Percentiles rank a stretch among this genome's conserved stretches.
Evolutionary conservation across 2,797 vertebrate species (phyloP).

Genomic region (Knipowitschia caucasica): DNA sequence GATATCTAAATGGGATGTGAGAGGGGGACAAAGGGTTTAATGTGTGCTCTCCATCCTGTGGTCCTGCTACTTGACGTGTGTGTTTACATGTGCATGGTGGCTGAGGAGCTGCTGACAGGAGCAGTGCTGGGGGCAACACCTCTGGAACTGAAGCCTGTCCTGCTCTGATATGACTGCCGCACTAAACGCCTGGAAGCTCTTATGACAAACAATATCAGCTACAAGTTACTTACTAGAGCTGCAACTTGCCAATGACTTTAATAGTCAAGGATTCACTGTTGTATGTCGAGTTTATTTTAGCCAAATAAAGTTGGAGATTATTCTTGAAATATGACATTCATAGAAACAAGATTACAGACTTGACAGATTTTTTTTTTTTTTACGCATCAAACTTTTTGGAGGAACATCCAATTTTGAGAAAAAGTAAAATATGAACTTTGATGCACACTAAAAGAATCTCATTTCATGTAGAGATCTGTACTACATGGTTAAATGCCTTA

Average conservation of each 20-base stretch:
- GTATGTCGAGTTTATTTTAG: too few relatives aligned
- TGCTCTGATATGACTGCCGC: conserved; percentile 40
- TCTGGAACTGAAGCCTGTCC: conserved; percentile 52
- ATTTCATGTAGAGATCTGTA: not conserved
- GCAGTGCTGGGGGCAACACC: conserved; percentile 42
- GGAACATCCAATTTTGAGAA: too few relatives aligned
- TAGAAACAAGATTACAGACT: too few relatives aligned
- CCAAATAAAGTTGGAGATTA: too few relatives aligned
- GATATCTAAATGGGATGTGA: not conserved
- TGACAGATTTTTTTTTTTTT: too few relatives aligned
- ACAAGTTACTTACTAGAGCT: too few relatives aligned
- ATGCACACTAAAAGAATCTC: too few relatives aligned
- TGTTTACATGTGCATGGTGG: not conserved
- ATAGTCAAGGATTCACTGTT: too few relatives aligned
- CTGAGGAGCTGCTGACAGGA: conserved; percentile 16
- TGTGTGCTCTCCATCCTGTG: not conserved
- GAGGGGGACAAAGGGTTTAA: not conserved
- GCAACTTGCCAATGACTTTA: too few relatives aligned
- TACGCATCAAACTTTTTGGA: too few relatives aligned
- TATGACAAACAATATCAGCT: not conserved
- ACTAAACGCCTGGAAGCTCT: conserved; percentile 39
- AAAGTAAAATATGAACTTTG: too few relatives aligned
- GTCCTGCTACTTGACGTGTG: not conserved
- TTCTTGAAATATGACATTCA: too few relatives aligned
- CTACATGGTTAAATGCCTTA: not conserved